These are phyloP conservation scores for Diadophis punctatus DNA, from an alignment of 2,113 vertebrate genomes.

Conservation along the genomic window DNA sequence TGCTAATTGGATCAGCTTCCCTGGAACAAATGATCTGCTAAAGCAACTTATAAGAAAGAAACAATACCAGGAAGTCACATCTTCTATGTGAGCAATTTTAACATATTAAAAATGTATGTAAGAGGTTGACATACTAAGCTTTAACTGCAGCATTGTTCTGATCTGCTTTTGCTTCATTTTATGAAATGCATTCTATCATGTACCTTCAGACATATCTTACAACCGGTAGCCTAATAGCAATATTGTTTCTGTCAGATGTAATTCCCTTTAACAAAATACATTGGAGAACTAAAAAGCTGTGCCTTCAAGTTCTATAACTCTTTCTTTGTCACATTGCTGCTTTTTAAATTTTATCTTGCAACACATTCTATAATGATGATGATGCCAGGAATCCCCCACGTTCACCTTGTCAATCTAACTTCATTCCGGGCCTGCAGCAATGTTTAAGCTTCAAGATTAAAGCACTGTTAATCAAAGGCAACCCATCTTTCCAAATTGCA, in stretches of 20 bases:
- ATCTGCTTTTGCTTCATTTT: neutral
- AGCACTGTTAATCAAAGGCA: slow-evolving; percentile 11
- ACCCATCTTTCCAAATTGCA: neutral
- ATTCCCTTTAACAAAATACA: neutral
- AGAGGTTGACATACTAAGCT: neutral
- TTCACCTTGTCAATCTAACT: neutral
- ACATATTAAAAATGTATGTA: neutral
- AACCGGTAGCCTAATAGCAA: neutral
- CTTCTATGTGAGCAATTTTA: neutral
- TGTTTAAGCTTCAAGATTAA: neutral
- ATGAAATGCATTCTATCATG: neutral
- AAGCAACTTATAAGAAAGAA: neutral
- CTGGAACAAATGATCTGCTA: neutral
- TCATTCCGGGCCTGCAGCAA: neutral
- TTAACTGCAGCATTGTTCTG: neutral
- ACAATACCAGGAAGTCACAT: neutral
- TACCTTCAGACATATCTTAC: neutral
- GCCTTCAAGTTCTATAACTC: neutral
- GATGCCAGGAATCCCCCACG: neutral
- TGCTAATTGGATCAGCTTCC: neutral
- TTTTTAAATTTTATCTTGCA: neutral
- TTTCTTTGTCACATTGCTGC: neutral
- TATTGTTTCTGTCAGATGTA: neutral
- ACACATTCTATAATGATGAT: neutral
- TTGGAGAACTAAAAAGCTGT: neutral